Base-by-base conservation (phyloP, 2,888 invertebrate genomes). In the Matsumyia berberina region DNA sequence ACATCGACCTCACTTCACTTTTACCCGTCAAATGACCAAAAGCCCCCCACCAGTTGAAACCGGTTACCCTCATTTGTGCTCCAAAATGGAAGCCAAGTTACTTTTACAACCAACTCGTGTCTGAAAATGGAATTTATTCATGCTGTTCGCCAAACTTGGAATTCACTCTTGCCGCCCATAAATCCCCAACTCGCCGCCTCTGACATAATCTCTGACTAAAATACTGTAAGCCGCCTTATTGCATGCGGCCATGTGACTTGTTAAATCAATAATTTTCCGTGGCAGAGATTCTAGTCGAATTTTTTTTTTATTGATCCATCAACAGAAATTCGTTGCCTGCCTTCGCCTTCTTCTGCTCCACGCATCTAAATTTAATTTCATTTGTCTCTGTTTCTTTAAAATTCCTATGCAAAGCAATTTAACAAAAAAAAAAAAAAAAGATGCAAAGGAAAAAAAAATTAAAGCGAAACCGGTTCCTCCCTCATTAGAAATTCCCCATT, bases 181-280 rank as follows among this genome's bases (percentile, higher is more conserved):
- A 44, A 15, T 9, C 17, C n/a, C 0, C 19, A 4, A 29, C 31
- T 31, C 31, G 8, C 12, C 5, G n/a, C 6, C 8, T 53, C 7
- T 31, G 12, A 15, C 12, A 8, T 53, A 12, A 31, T 31, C 12
- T 15, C 12, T 15, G 31, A 53, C 15, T 31, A 53, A 53, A 24
- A 24, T 53, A 31, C 3, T 11, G 6, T 11, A 19, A n/a, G 12
- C n/a, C n/a, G 8, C 35, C 29, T 55, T 67, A 42, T 35, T 19
- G 31, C 31, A 51, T 8, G 7, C 62, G 55, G 15, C 42, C 46
- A 76, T 66, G 49, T 39, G 66, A 57, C 66, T 31, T 66, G 46
- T 57, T 57, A 33, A 51, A 76, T 66, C 55, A 76, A 76, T 76
- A 66, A 57, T 19, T 66, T 46, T 49, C 19, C 55, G 37, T 46